Evolutionary conservation across 2,888 invertebrate genomes (phyloP).

Genomic region (Acleris literana): DNA sequence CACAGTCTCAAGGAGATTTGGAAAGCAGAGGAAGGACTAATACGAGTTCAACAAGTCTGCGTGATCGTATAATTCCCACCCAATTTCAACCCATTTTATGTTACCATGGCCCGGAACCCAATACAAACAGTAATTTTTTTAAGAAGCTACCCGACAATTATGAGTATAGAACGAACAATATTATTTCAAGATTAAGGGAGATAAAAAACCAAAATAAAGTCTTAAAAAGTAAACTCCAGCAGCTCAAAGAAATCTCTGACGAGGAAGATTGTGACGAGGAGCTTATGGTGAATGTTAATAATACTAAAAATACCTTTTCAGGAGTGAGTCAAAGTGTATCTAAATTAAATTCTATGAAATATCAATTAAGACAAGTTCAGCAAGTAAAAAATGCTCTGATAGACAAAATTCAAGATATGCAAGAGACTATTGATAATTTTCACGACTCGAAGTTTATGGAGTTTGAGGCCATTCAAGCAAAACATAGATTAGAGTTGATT

Average conservation of each 20-base stretch:
- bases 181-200: conserved; percentile 67
- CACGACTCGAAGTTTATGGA: conserved; percentile 61
- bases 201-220: conserved; percentile 69
- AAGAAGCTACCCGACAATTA: conserved; percentile 48
- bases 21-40: conserved; percentile 37
- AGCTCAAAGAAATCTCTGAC: conserved; percentile 52
- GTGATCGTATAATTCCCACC: conserved; percentile 29
- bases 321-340: conserved; percentile 50
- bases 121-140: conserved; percentile 35
- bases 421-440: conserved; percentile 58
- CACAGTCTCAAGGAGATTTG: conserved; percentile 45
- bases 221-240: conserved; percentile 59
- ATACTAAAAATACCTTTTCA: conserved; percentile 51
- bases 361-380: conserved; percentile 61
- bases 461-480: conserved; percentile 61
- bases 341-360: conserved; percentile 57
- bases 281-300: conserved; percentile 50
- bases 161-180: conserved; percentile 61
- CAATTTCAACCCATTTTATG: conserved; percentile 45
- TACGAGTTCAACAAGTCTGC: conserved; percentile 40
- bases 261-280: conserved; percentile 41
- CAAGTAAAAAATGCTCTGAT: conserved; percentile 57
- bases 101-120: conserved; percentile 48
- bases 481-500: conserved; percentile 62
- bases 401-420: conserved; percentile 54